These are phyloP conservation scores for Danio kyathit DNA, from an alignment of 2,797 vertebrate species.

Conservation along the genomic window DNA sequence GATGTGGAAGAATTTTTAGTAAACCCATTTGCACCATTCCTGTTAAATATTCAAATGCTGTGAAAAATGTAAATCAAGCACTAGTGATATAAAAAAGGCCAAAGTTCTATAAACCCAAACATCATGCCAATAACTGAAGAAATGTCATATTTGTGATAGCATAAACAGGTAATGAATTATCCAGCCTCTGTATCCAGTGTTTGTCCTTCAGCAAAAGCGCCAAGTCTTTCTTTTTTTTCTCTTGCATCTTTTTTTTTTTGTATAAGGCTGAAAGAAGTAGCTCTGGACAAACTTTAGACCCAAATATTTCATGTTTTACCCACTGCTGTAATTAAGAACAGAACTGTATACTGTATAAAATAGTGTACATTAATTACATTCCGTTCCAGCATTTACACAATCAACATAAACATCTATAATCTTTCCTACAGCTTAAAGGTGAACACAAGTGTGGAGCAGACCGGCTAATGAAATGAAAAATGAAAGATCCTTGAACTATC, in stretches of 20 bases:
- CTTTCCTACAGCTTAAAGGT: neutral
- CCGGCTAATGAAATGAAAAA: neutral
- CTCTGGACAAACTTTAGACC: constrained; percentile 27
- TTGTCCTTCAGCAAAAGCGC: constrained; percentile 56
- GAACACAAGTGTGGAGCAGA: neutral
- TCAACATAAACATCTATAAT: constrained; percentile 11
- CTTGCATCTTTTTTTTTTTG: neutral
- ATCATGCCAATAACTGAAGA: constrained; percentile 1
- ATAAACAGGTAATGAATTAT: constrained; percentile 43
- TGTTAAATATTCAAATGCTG: neutral
- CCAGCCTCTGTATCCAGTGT: constrained; percentile 45
- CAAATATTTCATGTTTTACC: constrained; percentile 4
- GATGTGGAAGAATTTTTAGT: constrained; percentile 8
- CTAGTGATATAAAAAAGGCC: constrained; percentile 1
- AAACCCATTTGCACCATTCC: neutral
- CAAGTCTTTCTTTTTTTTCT: neutral
- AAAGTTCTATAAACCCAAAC: constrained; percentile 11
- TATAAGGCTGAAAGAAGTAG: constrained; percentile 21
- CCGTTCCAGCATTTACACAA: neutral
- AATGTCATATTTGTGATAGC: neutral
- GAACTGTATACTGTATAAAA: constrained; percentile 3
- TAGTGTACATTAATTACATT: constrained; percentile 35
- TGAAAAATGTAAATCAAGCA: neutral
- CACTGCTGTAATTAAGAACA: neutral
- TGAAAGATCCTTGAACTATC: constrained; percentile 20